These are phyloP conservation scores for Pollicipes pollicipes DNA, from an alignment of 1,140 invertebrate species.

Conservation along the genomic window DNA sequence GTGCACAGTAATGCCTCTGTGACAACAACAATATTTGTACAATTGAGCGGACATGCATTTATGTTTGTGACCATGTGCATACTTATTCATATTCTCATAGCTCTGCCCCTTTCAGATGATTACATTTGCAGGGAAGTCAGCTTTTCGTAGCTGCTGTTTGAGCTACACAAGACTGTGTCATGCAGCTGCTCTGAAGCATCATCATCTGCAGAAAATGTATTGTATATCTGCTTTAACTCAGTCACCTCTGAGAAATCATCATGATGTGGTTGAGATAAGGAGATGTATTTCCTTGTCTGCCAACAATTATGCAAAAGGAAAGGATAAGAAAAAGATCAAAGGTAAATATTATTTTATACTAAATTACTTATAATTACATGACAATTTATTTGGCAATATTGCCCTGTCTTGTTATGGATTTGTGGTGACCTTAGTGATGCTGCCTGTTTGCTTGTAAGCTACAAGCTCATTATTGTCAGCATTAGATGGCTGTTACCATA, in stretches of 20 bases:
- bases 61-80: too few species aligned
- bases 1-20: too few species aligned
- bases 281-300: neutral
- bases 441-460: too few species aligned
- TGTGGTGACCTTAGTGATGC: too few species aligned
- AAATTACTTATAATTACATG: conserved; percentile 16
- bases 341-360: too few species aligned
- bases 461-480: neutral
- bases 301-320: conserved; percentile 19
- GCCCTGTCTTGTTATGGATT: conserved; percentile 24
- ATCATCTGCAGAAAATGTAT: neutral
- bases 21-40: too few species aligned
- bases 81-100: too few species aligned
- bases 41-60: too few species aligned
- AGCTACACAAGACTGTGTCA: neutral
- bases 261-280: too few species aligned
- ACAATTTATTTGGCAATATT: conserved; percentile 33
- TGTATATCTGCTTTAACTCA: neutral
- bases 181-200: neutral
- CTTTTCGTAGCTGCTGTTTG: neutral
- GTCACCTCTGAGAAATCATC: neutral
- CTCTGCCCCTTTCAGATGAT: neutral
- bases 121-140: too few species aligned
- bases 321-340: conserved; percentile 31
- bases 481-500: neutral